Evolutionary conservation across 2,113 vertebrate species (phyloP).

Genomic region (Melanocharis versteri): DNA sequence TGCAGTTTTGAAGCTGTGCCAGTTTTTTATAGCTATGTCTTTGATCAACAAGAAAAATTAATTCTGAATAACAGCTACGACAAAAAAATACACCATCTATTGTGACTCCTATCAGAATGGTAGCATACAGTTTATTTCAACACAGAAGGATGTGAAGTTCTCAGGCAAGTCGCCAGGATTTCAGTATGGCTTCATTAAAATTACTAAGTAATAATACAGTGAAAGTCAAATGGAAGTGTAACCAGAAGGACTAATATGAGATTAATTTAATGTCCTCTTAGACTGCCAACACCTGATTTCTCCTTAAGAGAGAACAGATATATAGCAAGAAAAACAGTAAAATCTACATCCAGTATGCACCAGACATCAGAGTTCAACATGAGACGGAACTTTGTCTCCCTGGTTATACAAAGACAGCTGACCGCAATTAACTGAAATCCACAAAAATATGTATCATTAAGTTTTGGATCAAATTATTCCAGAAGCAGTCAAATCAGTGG

Average conservation of each 20-base stretch:
- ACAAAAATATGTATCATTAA: background rate
- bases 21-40: background rate
- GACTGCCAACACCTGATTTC: background rate
- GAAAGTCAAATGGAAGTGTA: background rate
- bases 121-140: background rate
- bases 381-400: background rate
- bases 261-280: background rate
- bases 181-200: background rate
- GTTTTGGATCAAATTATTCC: background rate
- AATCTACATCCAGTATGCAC: background rate
- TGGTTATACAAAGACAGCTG: background rate
- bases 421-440: background rate
- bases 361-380: background rate
- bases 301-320: background rate
- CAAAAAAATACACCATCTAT: background rate
- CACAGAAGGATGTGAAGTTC: background rate
- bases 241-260: background rate
- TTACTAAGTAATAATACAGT: background rate
- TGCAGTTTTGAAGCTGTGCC: background rate
- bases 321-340: background rate
- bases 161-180: background rate
- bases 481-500: background rate
- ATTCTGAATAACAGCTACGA: background rate
- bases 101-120: background rate
- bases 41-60: background rate